phyloP scores from a whole-genome alignment of 2,113 vertebrate species.

The Catharus fuscescens region DNA sequence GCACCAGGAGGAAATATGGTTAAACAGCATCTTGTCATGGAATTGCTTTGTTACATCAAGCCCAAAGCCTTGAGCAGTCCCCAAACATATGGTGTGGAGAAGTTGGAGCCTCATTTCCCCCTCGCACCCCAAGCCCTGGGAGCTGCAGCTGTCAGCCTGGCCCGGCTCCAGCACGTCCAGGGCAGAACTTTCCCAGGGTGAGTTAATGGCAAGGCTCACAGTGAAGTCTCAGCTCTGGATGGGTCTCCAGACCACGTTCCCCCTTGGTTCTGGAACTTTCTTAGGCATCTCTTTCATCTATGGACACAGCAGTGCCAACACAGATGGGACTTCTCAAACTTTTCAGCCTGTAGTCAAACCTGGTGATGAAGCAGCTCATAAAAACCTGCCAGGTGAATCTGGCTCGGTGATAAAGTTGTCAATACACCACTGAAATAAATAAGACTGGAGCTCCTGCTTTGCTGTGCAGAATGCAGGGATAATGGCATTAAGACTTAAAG shows the following conservation, averaged over 20 bases:
- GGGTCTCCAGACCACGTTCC: background rate
- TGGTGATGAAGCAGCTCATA: background rate
- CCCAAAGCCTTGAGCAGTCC: conserved; percentile 62
- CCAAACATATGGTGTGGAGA: conserved; percentile 71
- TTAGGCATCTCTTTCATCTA: rapidly evolving
- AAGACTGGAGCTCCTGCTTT: background rate
- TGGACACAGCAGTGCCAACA: background rate
- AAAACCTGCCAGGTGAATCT: background rate
- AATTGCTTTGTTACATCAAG: conserved; percentile 67
- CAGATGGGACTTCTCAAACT: background rate
- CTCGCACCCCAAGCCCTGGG: background rate
- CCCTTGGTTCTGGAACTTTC: background rate
- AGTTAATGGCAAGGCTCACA: background rate
- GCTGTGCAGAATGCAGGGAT: background rate
- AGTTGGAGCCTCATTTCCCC: conserved; percentile 52
- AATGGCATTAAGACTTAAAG: background rate
- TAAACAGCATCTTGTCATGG: conserved; percentile 58
- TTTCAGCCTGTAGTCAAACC: background rate
- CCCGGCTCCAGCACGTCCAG: conserved; percentile 13
- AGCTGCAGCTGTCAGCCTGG: conserved; percentile 69
- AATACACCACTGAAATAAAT: background rate
- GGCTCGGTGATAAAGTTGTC: background rate
- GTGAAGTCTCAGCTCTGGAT: background rate
- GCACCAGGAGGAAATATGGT: conserved; percentile 32
- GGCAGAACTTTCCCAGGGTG: background rate